Evolutionary conservation across 2,797 vertebrate genomes (phyloP).

Genomic region (Brachyalestes nurse): DNA sequence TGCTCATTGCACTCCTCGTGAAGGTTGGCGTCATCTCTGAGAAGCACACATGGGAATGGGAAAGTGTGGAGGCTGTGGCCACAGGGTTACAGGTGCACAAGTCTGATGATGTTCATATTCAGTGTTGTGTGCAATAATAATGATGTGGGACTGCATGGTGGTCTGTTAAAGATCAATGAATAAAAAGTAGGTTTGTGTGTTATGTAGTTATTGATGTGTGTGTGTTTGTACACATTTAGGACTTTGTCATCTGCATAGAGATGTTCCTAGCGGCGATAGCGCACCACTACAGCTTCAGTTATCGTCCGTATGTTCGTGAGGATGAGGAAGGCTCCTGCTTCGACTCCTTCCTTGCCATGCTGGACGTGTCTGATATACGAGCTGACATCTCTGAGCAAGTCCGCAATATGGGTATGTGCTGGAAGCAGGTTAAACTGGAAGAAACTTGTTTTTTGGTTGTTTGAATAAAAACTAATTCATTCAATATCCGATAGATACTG

Average conservation of each 20-base stretch:
- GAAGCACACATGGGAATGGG: constrained; percentile 91
- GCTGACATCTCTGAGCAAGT: constrained; percentile 97
- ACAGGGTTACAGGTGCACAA: constrained; percentile 90
- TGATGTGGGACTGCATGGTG: too few relatives aligned
- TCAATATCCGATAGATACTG: too few relatives aligned
- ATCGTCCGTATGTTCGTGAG: constrained; percentile 94
- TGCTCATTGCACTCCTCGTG: constrained; percentile 92
- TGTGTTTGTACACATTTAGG: constrained; percentile 71
- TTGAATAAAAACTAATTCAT: too few relatives aligned
- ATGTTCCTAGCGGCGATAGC: constrained; percentile 97
- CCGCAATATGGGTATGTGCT: constrained; percentile 84
- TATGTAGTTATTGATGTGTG: background rate
- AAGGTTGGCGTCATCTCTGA: constrained; percentile 95
- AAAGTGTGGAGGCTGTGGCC: constrained; percentile 93
- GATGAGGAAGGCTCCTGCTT: constrained; percentile 96
- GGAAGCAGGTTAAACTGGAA: too few relatives aligned
- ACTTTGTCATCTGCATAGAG: constrained; percentile 96
- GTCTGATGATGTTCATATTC: background rate
- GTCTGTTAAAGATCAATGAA: background rate
- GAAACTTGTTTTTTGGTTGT: too few relatives aligned
- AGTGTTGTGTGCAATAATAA: background rate
- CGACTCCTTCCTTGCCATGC: constrained; percentile 97
- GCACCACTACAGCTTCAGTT: constrained; percentile 95
- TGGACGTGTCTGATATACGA: constrained; percentile 95
- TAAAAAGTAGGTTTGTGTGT: background rate